These are phyloP conservation scores for Montipora efflorescens DNA, from an alignment of 64 coral and sea anemone species.

Conservation along the genomic window DNA sequence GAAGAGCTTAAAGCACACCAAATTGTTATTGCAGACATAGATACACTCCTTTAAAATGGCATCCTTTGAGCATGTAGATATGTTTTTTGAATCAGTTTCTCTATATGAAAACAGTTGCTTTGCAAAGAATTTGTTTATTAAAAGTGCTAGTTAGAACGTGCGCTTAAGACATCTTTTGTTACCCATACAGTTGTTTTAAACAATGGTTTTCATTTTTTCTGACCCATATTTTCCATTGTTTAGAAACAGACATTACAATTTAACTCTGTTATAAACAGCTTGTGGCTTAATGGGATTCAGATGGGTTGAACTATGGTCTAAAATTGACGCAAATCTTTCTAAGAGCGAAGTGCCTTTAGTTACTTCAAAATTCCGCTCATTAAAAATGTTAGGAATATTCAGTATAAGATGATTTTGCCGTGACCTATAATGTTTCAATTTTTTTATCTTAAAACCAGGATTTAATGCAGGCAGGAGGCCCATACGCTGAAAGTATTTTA, in stretches of 20 bases:
- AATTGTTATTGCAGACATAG: not conserved
- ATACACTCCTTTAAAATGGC: not conserved
- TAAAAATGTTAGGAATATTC: not conserved
- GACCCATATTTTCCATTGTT: not conserved
- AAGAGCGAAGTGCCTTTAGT: not conserved
- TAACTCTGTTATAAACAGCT: constrained; percentile 50
- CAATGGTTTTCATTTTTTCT: constrained; percentile 40
- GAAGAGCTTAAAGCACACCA: constrained; percentile 13
- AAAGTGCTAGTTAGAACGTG: not conserved
- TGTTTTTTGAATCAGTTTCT: not conserved
- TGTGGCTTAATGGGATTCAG: constrained; percentile 6
- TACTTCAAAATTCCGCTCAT: not conserved
- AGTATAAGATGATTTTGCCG: not conserved
- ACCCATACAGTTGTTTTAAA: not conserved
- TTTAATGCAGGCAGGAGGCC: constrained; percentile 29
- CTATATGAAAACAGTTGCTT: not conserved
- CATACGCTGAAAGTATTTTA: not conserved
- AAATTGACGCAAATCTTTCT: not conserved
- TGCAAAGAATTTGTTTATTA: not conserved
- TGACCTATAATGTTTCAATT: not conserved
- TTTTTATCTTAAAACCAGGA: constrained; percentile 12
- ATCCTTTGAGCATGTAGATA: not conserved
- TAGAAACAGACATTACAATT: constrained; percentile 28
- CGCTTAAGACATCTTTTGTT: constrained; percentile 37
- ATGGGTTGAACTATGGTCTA: not conserved